Evolutionary conservation across 2,888 invertebrate species (phyloP).

Genomic region (Cetonia aurata): DNA sequence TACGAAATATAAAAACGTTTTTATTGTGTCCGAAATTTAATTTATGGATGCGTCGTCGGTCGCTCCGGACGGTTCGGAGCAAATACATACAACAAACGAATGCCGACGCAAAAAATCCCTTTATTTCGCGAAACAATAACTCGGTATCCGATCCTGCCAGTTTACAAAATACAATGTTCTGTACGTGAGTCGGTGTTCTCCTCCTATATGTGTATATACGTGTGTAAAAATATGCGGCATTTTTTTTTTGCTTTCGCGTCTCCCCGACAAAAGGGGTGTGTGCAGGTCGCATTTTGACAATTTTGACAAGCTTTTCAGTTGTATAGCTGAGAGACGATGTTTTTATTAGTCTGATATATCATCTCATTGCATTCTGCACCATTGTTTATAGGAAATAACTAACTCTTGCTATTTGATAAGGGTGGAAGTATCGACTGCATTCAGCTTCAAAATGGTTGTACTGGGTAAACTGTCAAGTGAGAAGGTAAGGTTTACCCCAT

Average conservation of each 20-base stretch:
- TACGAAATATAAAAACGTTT: conserved; percentile 48
- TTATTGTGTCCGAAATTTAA: conserved; percentile 48
- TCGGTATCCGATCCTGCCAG: conserved; percentile 32
- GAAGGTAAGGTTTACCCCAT: too few species aligned
- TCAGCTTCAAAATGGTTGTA: too few species aligned
- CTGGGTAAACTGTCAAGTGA: too few species aligned
- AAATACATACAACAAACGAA: conserved; percentile 40
- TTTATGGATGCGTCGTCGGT: conserved; percentile 44
- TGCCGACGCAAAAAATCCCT: conserved; percentile 43
- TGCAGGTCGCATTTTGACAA: conserved; percentile 7
- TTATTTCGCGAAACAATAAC: conserved; percentile 44
- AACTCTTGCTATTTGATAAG: too few species aligned
- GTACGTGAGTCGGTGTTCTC: not conserved
- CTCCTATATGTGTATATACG: conserved; percentile 3
- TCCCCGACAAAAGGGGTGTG: conserved; percentile 16
- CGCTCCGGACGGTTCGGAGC: conserved; percentile 27
- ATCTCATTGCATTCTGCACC: too few species aligned
- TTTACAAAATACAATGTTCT: conserved; percentile 36
- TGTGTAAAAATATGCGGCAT: conserved; percentile 18
- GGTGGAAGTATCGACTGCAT: too few species aligned
- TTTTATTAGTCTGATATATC: conserved; percentile 10
- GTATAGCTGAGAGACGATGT: conserved; percentile 16
- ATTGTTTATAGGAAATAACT: too few species aligned
- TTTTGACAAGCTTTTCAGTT: not conserved
- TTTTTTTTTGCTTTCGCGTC: conserved; percentile 14